Conservation (phyloP, 2,113 vertebrate genomes). For the Xiphorhynchus elegans region DNA sequence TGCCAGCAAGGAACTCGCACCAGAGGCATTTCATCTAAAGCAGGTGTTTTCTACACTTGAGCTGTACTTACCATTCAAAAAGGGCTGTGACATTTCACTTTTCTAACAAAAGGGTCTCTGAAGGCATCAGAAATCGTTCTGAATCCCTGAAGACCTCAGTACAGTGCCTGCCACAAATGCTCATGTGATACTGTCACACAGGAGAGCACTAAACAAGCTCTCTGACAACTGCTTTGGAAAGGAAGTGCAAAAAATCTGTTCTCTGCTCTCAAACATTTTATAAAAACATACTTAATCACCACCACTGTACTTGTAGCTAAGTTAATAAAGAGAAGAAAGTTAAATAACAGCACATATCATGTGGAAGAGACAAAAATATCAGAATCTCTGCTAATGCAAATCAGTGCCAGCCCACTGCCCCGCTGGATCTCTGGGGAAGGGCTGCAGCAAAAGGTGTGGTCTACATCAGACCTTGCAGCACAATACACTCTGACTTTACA, state of each 20-base stretch:
- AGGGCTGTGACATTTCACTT: slow-evolving; percentile 25
- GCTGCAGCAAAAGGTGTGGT: not conserved
- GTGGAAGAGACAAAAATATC: not conserved
- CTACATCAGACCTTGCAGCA: not conserved
- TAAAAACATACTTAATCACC: not conserved
- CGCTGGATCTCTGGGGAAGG: not conserved
- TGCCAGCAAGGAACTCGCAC: not conserved
- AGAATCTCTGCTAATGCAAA: not conserved
- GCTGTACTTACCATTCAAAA: not conserved
- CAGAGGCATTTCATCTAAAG: not conserved
- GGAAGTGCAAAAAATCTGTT: not conserved
- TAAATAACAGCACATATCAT: not conserved
- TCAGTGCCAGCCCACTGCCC: not conserved
- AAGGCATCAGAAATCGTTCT: not conserved
- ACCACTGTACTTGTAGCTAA: not conserved
- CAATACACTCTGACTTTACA: not conserved
- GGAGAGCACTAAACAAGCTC: not conserved
- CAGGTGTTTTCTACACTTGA: not conserved
- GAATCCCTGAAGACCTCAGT: not conserved
- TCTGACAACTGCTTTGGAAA: slow-evolving; percentile 12
- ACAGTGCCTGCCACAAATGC: not conserved
- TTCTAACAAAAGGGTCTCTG: slow-evolving; percentile 21
- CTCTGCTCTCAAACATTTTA: not conserved
- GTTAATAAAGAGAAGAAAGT: not conserved
- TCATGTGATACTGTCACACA: not conserved